A percentile compares a stretch with the other conserved stretches of the same genome.
These are phyloP conservation scores for Lasius platythorax DNA, from an alignment of 2,888 invertebrate species.

Conservation along the genomic window DNA sequence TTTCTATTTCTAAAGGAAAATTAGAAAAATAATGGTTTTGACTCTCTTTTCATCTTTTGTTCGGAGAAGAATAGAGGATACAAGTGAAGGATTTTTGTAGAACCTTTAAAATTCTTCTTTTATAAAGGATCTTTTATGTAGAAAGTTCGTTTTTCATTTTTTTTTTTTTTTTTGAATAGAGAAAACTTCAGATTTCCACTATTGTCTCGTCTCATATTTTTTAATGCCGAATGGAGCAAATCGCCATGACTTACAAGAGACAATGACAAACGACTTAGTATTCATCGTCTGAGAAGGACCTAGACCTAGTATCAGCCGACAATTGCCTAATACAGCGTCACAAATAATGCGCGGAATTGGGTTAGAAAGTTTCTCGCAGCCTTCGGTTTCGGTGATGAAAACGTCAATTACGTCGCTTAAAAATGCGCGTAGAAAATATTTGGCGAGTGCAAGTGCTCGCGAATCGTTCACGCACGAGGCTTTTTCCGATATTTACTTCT, in stretches of 20 bases:
- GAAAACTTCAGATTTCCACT: background rate
- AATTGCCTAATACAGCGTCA: conserved; percentile 75
- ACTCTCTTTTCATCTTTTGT: background rate
- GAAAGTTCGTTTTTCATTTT: background rate
- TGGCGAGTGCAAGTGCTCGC: background rate
- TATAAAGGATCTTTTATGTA: background rate
- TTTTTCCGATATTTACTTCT: background rate
- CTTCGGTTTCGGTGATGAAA: conserved; percentile 16
- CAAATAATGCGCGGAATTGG: conserved; percentile 72
- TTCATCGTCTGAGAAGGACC: conserved; percentile 74
- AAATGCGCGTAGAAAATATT: conserved; percentile 25
- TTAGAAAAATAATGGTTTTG: background rate
- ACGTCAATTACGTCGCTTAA: conserved; percentile 16
- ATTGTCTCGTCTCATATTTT: background rate
- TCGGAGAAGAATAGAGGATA: background rate
- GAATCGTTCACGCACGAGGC: background rate
- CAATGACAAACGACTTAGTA: conserved; percentile 68
- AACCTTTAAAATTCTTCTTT: background rate
- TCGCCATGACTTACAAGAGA: conserved; percentile 49
- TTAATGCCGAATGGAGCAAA: background rate
- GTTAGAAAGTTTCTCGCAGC: conserved; percentile 77
- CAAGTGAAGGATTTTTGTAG: background rate
- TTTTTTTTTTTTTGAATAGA: background rate
- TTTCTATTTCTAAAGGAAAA: background rate
- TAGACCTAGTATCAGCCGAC: conserved; percentile 77